These are phyloP conservation scores for Hypothenemus hampei DNA, from an alignment of 1,140 invertebrate species.

Conservation along the genomic window DNA sequence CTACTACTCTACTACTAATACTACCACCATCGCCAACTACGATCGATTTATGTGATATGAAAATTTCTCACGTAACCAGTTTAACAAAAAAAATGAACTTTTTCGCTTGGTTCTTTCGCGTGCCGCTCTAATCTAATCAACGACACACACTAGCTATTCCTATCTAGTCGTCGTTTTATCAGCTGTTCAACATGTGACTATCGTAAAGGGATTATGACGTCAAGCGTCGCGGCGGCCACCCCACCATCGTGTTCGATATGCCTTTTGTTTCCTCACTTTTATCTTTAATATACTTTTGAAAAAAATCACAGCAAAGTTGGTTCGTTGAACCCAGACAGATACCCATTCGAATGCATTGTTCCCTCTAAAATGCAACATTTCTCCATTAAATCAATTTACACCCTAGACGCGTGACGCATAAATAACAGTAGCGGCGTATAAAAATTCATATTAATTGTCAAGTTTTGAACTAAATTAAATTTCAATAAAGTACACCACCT, in stretches of 20 bases:
- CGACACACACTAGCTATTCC: background rate
- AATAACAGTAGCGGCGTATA: background rate
- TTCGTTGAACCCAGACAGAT: background rate
- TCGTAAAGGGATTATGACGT: constrained; percentile 4
- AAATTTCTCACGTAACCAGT: no score
- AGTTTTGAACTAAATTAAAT: no score
- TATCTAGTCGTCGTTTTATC: constrained; percentile 3
- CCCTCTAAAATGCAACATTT: background rate
- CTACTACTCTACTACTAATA: no score
- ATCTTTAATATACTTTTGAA: no score
- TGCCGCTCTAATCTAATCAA: constrained; percentile 3
- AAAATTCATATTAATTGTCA: no score
- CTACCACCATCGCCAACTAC: no score
- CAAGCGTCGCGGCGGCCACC: constrained; percentile 8
- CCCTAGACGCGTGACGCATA: background rate
- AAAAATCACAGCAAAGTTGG: no score
- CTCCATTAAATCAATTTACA: background rate
- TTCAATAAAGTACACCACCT: no score
- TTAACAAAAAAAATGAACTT: no score
- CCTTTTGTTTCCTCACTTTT: no score
- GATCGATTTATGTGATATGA: no score
- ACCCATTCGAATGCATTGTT: background rate
- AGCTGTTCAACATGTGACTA: constrained; percentile 16
- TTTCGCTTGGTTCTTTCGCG: no score
- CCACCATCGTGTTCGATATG: constrained; percentile 6